Conservation (phyloP, 2,797 vertebrate genomes). For the Denticeps clupeoides region DNA sequence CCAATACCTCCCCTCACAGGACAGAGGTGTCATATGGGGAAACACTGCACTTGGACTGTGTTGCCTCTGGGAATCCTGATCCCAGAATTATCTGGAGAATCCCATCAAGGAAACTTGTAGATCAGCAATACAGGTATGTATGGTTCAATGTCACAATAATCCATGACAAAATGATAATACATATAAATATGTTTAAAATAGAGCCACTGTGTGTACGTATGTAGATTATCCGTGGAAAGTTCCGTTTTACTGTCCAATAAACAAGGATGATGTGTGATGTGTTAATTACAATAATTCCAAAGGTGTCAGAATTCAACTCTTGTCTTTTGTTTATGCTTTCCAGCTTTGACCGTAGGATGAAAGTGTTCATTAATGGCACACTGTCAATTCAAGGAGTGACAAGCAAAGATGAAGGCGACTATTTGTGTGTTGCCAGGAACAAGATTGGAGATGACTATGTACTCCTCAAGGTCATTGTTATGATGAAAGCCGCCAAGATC, state of each 20-base stretch:
- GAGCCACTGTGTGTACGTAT: no score
- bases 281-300: neutral
- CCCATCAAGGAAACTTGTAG: conserved; percentile 72
- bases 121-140: conserved; percentile 73
- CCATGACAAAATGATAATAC: no score
- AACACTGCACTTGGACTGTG: conserved; percentile 68
- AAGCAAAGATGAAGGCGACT: conserved; percentile 81
- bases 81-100: conserved; percentile 84
- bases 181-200: no score
- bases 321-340: conserved; percentile 20
- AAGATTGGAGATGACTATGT: conserved; percentile 78
- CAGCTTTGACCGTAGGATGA: conserved; percentile 71
- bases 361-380: conserved; percentile 76
- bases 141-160: neutral
- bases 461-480: conserved; percentile 70
- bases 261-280: no score
- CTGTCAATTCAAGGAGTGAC: conserved; percentile 68
- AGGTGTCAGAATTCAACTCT: neutral
- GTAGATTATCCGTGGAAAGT: no score
- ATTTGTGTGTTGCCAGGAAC: conserved; percentile 84
- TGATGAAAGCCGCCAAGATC: conserved; percentile 78
- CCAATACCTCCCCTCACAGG: conserved; percentile 62
- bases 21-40: conserved; percentile 64
- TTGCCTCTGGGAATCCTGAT: conserved; percentile 72
- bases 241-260: no score